These are phyloP conservation scores for Caenorhabditis sulstoni DNA, from an alignment of 2,888 invertebrate genomes.

Conservation along the genomic window DNA sequence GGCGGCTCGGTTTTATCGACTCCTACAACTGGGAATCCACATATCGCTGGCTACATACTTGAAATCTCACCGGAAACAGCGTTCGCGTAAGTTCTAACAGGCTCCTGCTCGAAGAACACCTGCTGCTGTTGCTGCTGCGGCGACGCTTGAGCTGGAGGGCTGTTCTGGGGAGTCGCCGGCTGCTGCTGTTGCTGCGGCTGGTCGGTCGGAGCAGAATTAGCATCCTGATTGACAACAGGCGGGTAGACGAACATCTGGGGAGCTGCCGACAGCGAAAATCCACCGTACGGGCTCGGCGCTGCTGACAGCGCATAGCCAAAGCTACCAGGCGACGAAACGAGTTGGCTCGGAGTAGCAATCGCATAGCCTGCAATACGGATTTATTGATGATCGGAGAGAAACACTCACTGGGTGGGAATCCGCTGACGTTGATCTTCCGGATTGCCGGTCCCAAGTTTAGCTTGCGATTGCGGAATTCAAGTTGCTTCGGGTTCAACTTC, in stretches of 20 bases:
- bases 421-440: conserved; percentile 53
- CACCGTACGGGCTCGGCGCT: conserved; percentile 18
- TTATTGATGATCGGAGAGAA: too few species aligned
- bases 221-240: conserved; percentile 9
- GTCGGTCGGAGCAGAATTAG: background rate
- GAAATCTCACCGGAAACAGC: conserved; percentile 30
- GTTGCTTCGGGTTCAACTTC: conserved; percentile 53
- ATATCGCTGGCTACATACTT: background rate
- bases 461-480: conserved; percentile 66
- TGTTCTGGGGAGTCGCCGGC: conserved; percentile 8
- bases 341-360: conserved; percentile 21
- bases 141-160: conserved; percentile 3
- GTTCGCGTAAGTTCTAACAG: conserved; percentile 26
- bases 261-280: conserved; percentile 4
- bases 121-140: conserved; percentile 17
- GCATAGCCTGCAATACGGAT: conserved; percentile 35
- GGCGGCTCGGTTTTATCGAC: background rate
- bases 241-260: conserved; percentile 49
- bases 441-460: conserved; percentile 72
- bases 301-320: conserved; percentile 30
- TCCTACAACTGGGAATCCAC: conserved; percentile 1
- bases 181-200: background rate
- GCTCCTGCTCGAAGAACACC: conserved; percentile 30
- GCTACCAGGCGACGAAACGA: conserved; percentile 32
- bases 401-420: conserved; percentile 30